Evolutionary conservation across 2,797 vertebrate species (phyloP).

Genomic region (Chelonia mydas): DNA sequence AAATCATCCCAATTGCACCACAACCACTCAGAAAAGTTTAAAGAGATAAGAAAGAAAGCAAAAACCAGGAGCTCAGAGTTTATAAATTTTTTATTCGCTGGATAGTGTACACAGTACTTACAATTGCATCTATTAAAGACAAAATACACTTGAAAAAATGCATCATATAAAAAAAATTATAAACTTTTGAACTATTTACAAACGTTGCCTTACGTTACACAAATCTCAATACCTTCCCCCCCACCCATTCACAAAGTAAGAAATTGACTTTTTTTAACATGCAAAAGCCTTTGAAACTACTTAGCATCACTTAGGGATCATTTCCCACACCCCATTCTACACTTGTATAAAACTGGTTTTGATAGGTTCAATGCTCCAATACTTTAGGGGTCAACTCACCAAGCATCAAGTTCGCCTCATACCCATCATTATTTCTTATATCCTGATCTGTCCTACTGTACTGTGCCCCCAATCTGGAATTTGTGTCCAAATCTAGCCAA

Average conservation of each 20-base stretch:
- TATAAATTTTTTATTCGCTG: constrained; percentile 81
- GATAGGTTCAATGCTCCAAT: constrained; percentile 11
- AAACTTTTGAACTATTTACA: constrained; percentile 78
- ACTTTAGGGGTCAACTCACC: background rate
- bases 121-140: constrained; percentile 83
- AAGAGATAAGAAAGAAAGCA: background rate
- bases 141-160: constrained; percentile 81
- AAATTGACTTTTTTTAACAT: constrained; percentile 11
- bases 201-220: constrained; percentile 40
- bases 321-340: background rate
- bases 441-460: background rate
- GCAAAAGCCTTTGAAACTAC: constrained; percentile 48
- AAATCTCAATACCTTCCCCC: constrained; percentile 18
- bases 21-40: background rate
- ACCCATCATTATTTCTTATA: background rate
- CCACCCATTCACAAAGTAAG: background rate
- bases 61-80: background rate
- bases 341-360: background rate
- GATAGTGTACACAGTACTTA: constrained; percentile 84
- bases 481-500: constrained; percentile 25
- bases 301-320: constrained; percentile 12
- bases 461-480: background rate
- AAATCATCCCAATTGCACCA: background rate
- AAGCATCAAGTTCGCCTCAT: background rate
- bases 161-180: constrained; percentile 79